Base-by-base conservation (phyloP, 2,888 invertebrate species). In the Leuctra nigra region DNA sequence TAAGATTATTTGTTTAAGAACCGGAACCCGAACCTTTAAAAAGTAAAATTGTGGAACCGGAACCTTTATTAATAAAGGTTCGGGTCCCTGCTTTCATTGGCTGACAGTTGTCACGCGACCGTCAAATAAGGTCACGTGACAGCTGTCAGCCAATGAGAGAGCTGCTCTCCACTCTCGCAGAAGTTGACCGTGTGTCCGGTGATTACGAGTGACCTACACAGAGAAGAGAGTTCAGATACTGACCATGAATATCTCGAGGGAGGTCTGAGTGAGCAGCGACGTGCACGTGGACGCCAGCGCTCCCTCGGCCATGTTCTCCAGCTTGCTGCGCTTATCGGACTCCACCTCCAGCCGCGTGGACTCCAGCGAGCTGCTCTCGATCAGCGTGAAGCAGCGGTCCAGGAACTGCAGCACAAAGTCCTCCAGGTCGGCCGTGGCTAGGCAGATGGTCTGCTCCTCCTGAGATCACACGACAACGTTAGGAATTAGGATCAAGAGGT, bases 401-500 rank as follows among this genome's bases (percentile, higher is more conserved):
- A 95, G 73, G 67, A 91, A 88, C 66, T 91, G 86, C 1, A 91
- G 72, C 1, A 94, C 83, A 67, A 95, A 94, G 68, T 93, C 91
- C 72, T 95, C 93, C 64, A 94, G 84, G 63, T 86, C 84, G 1
- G 91, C 89, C 0, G 92, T 90, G 1, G 87, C 84, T 62, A 86
- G 85, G 69, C 92, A 92, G 2, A 84, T 77, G 20, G 80, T 69
- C 18, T 80, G 74, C 66, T 94, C 93, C 58, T 86, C 84, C 75
- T 79, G 63, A 16, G 66, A 64, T 14, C 20, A 46, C 9, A 36
- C 29, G 7, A 29, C 11, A 29, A 6, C 29, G 11, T 11, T 29
- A 29, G n/a, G n/a, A n/a, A n/a, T n/a, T n/a, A n/a, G n/a, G n/a
- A n/a, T n/a, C n/a, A n/a, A n/a, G n/a, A n/a, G n/a, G n/a, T n/a